Conservation (phyloP, 2,113 vertebrate genomes). For the Brachyhypopomus gauderio region DNA sequence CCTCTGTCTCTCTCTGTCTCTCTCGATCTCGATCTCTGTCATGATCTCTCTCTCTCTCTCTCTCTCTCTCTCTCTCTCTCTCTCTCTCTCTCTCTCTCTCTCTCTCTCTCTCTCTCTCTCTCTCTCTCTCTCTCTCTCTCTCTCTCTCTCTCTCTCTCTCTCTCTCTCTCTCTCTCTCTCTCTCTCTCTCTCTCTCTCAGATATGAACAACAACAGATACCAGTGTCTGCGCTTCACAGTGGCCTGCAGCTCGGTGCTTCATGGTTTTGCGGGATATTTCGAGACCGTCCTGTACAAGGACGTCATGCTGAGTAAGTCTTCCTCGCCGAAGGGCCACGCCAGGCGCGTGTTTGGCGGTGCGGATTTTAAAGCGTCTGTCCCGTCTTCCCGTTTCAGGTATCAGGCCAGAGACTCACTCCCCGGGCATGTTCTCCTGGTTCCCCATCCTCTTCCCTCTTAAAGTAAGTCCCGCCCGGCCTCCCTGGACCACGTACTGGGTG, state of each 20-base stretch:
- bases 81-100: no score
- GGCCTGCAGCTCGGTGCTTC: slow-evolving; percentile 85
- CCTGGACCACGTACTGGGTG: no score
- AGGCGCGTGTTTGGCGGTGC: background rate
- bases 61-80: background rate
- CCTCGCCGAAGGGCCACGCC: background rate
- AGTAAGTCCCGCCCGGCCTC: slow-evolving; percentile 67
- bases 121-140: background rate
- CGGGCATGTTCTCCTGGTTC: slow-evolving; percentile 98
- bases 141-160: no score
- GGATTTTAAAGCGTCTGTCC: background rate
- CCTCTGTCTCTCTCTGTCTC: background rate
- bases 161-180: background rate
- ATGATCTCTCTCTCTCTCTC: slow-evolving; percentile 40
- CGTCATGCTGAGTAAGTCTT: slow-evolving; percentile 85
- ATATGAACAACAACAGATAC: slow-evolving; percentile 89
- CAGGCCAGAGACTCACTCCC: slow-evolving; percentile 89
- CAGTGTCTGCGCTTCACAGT: slow-evolving; percentile 82
- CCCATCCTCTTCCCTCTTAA: slow-evolving; percentile 93
- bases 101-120: background rate
- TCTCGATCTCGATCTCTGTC: slow-evolving; percentile 59
- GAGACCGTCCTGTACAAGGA: slow-evolving; percentile 88
- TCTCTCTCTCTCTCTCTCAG: slow-evolving; percentile 57
- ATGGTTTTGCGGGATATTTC: slow-evolving; percentile 94
- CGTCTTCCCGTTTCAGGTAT: slow-evolving; percentile 75